Evolutionary conservation across 2,888 invertebrate species (phyloP).

Genomic region (Pandemis cinnamomeana): DNA sequence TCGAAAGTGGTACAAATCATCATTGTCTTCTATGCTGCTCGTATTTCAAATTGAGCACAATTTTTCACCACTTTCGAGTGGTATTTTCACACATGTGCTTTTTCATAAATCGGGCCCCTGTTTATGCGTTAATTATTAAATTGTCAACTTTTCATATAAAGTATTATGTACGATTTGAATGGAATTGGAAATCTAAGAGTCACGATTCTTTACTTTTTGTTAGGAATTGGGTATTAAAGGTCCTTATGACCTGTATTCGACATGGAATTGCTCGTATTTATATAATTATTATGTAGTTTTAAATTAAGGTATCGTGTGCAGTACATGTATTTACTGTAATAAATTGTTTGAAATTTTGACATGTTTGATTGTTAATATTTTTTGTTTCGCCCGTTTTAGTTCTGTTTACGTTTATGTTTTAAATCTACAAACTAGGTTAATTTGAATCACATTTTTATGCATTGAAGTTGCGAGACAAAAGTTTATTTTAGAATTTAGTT

Average conservation of each 20-base stretch:
- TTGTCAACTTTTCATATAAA: neutral
- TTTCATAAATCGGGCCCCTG: too few relatives aligned
- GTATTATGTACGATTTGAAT: neutral
- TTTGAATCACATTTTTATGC: too few relatives aligned
- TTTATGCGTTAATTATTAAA: neutral
- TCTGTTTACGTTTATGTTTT: neutral
- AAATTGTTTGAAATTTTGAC: conserved; percentile 65
- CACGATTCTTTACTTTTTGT: conserved; percentile 41
- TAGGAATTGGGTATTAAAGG: conserved; percentile 44
- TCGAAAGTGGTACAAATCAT: too few relatives aligned
- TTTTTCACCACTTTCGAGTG: too few relatives aligned
- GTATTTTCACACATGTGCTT: too few relatives aligned
- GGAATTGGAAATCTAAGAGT: neutral
- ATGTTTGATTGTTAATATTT: conserved; percentile 66
- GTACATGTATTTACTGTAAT: conserved; percentile 69
- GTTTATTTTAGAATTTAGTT: too few relatives aligned
- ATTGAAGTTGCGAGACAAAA: too few relatives aligned
- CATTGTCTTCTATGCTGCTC: too few relatives aligned
- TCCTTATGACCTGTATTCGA: conserved; percentile 35
- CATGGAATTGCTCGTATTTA: conserved; percentile 58
- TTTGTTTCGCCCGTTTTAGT: conserved; percentile 47
- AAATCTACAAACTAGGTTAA: neutral
- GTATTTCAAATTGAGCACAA: too few relatives aligned
- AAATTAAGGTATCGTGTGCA: conserved; percentile 46
- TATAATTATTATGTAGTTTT: conserved; percentile 54